Percentiles rank a stretch among this genome's conserved stretches.
Conservation (phyloP, 2,797 vertebrate species). For the Micropoecilia bifurca region DNA sequence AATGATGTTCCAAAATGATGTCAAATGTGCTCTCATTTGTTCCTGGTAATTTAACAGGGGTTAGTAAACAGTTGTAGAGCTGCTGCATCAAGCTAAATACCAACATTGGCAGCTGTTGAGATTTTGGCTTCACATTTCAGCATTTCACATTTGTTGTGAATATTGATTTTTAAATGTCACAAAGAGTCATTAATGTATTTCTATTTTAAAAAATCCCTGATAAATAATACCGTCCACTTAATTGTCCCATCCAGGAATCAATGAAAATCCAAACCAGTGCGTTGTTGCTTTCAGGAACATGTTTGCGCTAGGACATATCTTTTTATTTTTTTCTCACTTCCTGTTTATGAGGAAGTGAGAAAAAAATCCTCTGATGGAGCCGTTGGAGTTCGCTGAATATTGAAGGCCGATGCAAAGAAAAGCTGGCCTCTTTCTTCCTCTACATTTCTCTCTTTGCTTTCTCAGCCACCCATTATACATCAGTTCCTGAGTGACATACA, state of each 20-base stretch:
- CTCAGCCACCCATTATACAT: background rate
- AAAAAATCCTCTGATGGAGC: too few species aligned
- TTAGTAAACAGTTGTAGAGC: background rate
- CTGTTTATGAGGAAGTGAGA: background rate
- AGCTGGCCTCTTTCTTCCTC: too few species aligned
- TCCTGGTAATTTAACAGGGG: background rate
- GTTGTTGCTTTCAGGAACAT: background rate
- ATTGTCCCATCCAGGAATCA: background rate
- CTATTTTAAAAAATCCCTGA: background rate
- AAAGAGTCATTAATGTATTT: background rate
- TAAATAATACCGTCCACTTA: background rate
- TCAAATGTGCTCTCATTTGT: background rate
- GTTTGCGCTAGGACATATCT: background rate
- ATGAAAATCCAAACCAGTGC: background rate
- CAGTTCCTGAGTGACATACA: conserved; percentile 23
- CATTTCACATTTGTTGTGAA: background rate
- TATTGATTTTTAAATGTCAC: background rate
- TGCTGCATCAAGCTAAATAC: background rate
- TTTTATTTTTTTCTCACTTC: background rate
- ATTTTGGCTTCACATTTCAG: background rate
- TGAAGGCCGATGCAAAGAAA: too few species aligned
- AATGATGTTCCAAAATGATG: background rate
- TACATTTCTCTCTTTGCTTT: background rate
- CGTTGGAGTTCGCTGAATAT: too few species aligned
- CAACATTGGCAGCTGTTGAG: background rate